A percentile compares a stretch with the other conserved stretches of the same genome.
Conservation (phyloP, 2,113 vertebrate species). For the Tichodroma muraria region DNA sequence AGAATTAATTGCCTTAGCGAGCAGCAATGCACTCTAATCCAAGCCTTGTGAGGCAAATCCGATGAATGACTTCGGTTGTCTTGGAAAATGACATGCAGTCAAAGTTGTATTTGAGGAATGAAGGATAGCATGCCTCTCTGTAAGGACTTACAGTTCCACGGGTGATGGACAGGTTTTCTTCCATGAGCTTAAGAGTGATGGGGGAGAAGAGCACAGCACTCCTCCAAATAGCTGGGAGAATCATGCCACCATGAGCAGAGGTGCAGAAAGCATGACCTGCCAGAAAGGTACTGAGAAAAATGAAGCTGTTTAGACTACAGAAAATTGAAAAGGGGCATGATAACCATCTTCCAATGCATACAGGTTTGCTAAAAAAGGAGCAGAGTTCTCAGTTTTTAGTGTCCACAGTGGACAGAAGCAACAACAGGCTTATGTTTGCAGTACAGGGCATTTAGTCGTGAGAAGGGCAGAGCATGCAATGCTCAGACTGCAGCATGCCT, state of each 20-base stretch:
- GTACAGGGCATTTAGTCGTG: neutral
- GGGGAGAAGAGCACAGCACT: neutral
- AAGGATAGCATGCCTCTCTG: neutral
- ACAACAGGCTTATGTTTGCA: neutral
- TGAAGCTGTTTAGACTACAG: neutral
- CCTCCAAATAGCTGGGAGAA: neutral
- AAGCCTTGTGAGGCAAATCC: neutral
- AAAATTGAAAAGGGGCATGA: accelerated
- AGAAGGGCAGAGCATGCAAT: neutral
- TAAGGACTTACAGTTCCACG: neutral
- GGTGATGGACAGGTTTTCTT: conserved; percentile 19
- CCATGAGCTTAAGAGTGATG: neutral
- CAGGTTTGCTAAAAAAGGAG: neutral
- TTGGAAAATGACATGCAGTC: conserved; percentile 18
- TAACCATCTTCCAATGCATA: neutral
- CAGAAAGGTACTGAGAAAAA: neutral
- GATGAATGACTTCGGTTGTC: neutral
- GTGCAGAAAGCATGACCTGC: neutral
- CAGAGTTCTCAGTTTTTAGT: neutral
- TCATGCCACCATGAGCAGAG: neutral
- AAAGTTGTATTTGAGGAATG: neutral
- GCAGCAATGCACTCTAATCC: neutral
- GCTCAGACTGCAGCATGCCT: neutral
- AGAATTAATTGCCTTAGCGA: neutral
- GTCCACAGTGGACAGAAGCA: neutral